Conservation (phyloP, 2,113 vertebrate species). For the Cichladusa arquata region DNA sequence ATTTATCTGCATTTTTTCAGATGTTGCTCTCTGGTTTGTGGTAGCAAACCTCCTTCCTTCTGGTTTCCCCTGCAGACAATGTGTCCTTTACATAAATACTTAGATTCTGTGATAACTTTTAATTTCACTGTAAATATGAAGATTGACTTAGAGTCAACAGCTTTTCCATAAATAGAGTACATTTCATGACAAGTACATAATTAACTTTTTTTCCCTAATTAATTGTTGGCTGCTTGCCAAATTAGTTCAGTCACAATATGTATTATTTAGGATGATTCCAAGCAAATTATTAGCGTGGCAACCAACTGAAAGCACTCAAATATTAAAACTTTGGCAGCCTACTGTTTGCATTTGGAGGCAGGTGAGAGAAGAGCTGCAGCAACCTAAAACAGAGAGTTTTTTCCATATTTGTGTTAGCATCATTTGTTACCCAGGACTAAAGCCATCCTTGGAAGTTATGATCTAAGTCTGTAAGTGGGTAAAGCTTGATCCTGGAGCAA, state of each 20-base stretch:
- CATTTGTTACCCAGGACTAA: background rate
- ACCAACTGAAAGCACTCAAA: slow-evolving; percentile 36
- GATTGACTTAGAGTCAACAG: slow-evolving; percentile 48
- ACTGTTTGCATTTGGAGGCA: background rate
- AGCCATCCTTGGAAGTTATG: background rate
- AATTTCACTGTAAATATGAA: slow-evolving; percentile 28
- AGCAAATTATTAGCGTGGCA: slow-evolving; percentile 29
- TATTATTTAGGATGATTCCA: slow-evolving; percentile 48
- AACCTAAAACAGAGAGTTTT: background rate
- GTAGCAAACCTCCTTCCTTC: background rate
- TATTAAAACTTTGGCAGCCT: background rate
- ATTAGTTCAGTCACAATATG: slow-evolving; percentile 52
- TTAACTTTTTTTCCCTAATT: slow-evolving; percentile 64
- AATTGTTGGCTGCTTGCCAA: slow-evolving; percentile 43
- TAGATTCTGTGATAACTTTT: background rate
- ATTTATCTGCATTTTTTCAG: background rate
- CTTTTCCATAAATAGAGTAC: slow-evolving; percentile 52
- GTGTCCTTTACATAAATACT: background rate
- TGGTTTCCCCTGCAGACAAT: background rate
- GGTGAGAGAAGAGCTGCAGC: background rate
- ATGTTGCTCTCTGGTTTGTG: background rate
- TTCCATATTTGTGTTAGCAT: background rate
- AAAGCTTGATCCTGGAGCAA: background rate
- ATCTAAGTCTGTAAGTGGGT: background rate
- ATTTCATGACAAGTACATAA: slow-evolving; percentile 58